These are phyloP conservation scores for Drosophila fuyamai DNA, from an alignment of 1,140 invertebrate species.

Conservation along the genomic window DNA sequence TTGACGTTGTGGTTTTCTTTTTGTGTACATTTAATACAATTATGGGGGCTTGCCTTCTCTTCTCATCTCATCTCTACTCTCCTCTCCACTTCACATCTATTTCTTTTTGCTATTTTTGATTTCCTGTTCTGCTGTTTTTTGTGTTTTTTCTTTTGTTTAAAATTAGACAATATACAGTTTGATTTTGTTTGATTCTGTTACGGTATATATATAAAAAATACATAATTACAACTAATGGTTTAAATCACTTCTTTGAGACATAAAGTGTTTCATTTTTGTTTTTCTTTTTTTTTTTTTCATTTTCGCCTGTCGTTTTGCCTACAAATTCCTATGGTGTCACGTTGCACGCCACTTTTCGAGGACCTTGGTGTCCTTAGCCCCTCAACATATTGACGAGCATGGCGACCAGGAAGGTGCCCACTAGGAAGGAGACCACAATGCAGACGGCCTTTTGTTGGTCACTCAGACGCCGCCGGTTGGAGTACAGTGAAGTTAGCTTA, in stretches of 20 bases:
- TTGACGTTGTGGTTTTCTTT: slow-evolving; percentile 13
- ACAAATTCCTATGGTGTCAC: slow-evolving; percentile 1
- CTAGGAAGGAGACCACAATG: slow-evolving; percentile 80
- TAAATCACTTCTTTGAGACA: slow-evolving; percentile 78
- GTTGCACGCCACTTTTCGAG: neutral
- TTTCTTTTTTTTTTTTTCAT: slow-evolving; percentile 4
- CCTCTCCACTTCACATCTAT: neutral
- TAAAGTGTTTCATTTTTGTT: slow-evolving; percentile 44
- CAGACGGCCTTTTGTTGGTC: slow-evolving; percentile 83
- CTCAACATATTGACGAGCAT: slow-evolving; percentile 77
- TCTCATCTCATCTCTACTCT: slow-evolving; percentile 8
- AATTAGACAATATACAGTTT: slow-evolving; percentile 62
- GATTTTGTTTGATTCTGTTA: slow-evolving; percentile 47
- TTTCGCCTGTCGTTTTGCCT: slow-evolving; percentile 7
- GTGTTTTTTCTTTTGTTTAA: slow-evolving; percentile 37
- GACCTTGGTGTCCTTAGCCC: slow-evolving; percentile 28
- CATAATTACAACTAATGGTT: slow-evolving; percentile 70
- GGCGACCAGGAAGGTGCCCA: slow-evolving; percentile 77
- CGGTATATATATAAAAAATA: slow-evolving; percentile 67
- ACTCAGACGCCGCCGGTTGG: slow-evolving; percentile 74
- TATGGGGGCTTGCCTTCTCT: slow-evolving; percentile 26
- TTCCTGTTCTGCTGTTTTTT: slow-evolving; percentile 22
- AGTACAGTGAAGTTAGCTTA: slow-evolving; percentile 69
- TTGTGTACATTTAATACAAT: slow-evolving; percentile 54
- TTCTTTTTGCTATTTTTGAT: slow-evolving; percentile 26